Evolutionary conservation across 2,888 invertebrate genomes (phyloP), one percentile per base, ranked within the genome.

Genomic region (Diaprepes abbreviatus): DNA sequence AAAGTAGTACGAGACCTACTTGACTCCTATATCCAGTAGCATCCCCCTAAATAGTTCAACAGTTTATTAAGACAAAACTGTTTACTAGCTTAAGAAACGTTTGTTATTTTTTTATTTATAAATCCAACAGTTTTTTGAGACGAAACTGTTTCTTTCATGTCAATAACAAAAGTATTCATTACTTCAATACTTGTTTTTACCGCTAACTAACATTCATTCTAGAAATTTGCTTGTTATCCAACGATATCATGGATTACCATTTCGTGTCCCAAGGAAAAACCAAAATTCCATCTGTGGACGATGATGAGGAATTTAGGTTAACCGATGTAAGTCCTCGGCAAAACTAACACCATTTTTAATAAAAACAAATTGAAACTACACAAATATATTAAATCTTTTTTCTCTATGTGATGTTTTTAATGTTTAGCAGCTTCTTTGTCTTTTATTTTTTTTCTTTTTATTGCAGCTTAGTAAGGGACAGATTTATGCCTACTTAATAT

Each of bases 191-290:
- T 48, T 60, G 60, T 24, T 12, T 10, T 50, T 21, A 36, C 12
- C n/a, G 24, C 43, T 16, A 14, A 50, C 16, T 50, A 24, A 58
- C 59, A 36, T 72, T 60, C 54, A 45, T 69, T 71, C 12, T 70
- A 96, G 96, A 90, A 0, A 89, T 87, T 83, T 93, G 95, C 89
- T 83, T 90, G 81, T 91, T 97, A 83, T 91, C 91, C 82, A 90
- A 96, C 86, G 92, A 97, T 89, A 91, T 97, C 88, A 88, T 92
- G 88, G 94, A 96, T 88, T 98, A 98, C 91, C 87, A 89, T 89
- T 96, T 93, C 91, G 94, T 97, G 83, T 89, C 97, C 81, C 98
- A 98, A 91, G 98, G 98, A 89, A 97, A 97, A 90, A 91, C 92
- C 84, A 93, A 92, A 82, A 97, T 99, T 85, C 96, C 98, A 83